Conservation (phyloP, 2,797 vertebrate genomes). For the Natrix natrix region DNA sequence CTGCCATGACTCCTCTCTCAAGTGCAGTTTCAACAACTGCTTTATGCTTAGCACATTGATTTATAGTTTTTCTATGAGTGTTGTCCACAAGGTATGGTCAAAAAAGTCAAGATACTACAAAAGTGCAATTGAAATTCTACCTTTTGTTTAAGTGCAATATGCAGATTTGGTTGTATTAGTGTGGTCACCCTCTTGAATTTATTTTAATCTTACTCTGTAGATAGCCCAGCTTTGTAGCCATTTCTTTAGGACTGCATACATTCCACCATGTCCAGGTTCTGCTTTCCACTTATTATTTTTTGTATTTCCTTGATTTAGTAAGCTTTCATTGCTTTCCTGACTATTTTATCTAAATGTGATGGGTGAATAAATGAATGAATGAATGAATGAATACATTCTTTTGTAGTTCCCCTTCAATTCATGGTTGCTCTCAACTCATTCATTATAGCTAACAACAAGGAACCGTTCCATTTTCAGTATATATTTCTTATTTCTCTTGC, state of each 20-base stretch:
- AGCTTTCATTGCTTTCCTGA: neutral
- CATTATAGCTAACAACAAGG: neutral
- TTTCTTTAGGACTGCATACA: neutral
- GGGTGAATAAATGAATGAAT: too few species aligned
- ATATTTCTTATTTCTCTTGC: neutral
- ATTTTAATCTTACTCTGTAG: neutral
- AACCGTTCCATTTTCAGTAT: neutral
- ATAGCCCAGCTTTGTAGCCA: too few species aligned
- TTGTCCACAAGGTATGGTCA: neutral
- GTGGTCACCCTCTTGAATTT: neutral
- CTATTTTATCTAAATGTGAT: neutral
- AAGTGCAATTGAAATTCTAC: neutral
- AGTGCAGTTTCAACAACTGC: neutral
- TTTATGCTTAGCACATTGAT: neutral
- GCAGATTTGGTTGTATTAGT: neutral
- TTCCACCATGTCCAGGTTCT: neutral
- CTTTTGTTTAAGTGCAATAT: neutral
- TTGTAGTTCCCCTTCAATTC: neutral
- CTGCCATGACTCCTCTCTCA: neutral
- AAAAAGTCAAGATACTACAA: neutral
- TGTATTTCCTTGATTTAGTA: neutral
- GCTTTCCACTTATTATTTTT: neutral
- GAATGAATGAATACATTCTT: neutral
- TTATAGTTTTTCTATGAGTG: neutral
- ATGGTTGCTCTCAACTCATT: neutral